Percentiles rank a stretch among this genome's conserved stretches.
These are phyloP conservation scores for Amphipoea oculea DNA, from an alignment of 2,888 invertebrate species.

Conservation along the genomic window DNA sequence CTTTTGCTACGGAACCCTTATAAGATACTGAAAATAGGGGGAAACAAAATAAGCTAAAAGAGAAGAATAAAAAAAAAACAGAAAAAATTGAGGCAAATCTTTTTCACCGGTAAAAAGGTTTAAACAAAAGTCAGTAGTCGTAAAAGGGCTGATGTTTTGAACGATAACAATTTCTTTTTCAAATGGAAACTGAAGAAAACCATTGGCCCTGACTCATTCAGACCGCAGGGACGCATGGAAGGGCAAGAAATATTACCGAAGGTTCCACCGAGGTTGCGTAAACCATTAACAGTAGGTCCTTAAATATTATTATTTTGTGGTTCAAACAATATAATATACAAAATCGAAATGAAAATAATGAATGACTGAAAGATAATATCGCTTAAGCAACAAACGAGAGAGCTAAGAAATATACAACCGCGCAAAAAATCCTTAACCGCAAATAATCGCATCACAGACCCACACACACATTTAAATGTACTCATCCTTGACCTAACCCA, in stretches of 20 bases:
- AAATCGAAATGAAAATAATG: no score
- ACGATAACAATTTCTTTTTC: background rate
- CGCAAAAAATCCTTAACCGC: background rate
- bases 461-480: slow-evolving; percentile 64
- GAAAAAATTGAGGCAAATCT: background rate
- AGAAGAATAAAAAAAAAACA: background rate
- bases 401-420: slow-evolving; percentile 3
- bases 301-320: background rate
- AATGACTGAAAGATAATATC: background rate
- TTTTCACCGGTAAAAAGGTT: background rate
- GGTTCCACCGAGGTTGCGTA: no score
- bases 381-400: background rate
- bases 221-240: no score
- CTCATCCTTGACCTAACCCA: slow-evolving; percentile 82
- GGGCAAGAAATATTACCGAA: background rate
- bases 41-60: background rate
- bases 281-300: background rate
- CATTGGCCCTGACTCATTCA: background rate
- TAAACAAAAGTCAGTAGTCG: background rate
- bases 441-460: slow-evolving; percentile 28
- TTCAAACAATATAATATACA: background rate
- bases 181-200: background rate
- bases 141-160: background rate
- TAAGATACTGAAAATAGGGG: background rate
- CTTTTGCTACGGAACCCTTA: background rate